These are phyloP conservation scores for Drosophila fungiperda DNA, from an alignment of 2,888 invertebrate species.

Conservation along the genomic window DNA sequence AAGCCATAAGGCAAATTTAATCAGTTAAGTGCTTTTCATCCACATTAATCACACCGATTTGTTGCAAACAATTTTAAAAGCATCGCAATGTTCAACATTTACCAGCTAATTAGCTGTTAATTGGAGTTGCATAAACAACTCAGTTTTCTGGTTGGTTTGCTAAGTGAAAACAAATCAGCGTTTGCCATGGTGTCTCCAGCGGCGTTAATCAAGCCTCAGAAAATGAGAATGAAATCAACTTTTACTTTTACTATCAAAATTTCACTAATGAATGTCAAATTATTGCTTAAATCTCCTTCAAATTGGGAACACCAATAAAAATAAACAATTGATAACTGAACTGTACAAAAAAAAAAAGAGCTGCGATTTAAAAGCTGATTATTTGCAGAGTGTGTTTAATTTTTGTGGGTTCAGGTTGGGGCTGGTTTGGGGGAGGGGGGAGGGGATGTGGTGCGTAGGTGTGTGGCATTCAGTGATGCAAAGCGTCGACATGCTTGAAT, in stretches of 20 bases:
- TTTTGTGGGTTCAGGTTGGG: too few species aligned
- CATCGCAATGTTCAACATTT: not conserved
- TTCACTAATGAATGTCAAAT: not conserved
- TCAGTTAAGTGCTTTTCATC: not conserved
- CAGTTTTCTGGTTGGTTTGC: too few species aligned
- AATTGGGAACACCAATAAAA: not conserved
- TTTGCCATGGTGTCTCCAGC: too few species aligned
- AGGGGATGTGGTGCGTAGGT: too few species aligned
- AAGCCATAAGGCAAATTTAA: not conserved
- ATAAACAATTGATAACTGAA: not conserved
- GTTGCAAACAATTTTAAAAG: not conserved
- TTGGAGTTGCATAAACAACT: not conserved
- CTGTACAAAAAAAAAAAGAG: too few species aligned
- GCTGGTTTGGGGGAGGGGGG: not conserved
- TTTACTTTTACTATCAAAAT: not conserved
- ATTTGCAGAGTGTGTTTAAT: not conserved
- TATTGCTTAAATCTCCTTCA: not conserved
- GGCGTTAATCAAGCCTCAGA: not conserved
- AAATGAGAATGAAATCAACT: not conserved
- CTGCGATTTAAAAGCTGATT: not conserved
- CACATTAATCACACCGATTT: not conserved
- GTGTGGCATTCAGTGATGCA: constrained; percentile 2
- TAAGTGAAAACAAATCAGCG: too few species aligned
- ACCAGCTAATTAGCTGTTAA: not conserved
- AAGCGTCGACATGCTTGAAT: constrained; percentile 33